Conservation (phyloP, 2,888 invertebrate species). For the Petrolisthes manimaculis region DNA sequence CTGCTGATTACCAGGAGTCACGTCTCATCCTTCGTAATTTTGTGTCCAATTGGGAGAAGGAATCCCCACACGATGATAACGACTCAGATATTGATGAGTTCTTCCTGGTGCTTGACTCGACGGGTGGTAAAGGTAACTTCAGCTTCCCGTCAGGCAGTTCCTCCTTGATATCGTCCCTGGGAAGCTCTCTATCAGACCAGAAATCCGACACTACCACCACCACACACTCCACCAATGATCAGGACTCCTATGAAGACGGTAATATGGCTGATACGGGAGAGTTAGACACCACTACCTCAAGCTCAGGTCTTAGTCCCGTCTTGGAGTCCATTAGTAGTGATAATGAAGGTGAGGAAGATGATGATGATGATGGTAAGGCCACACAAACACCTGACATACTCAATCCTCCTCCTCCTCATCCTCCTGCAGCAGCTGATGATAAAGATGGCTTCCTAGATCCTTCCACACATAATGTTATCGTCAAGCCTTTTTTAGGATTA, state of each 20-base stretch:
- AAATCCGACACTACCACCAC: constrained; percentile 26
- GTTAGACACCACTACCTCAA: constrained; percentile 49
- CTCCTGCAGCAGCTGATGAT: no score
- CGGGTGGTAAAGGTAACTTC: constrained; percentile 49
- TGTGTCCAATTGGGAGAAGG: constrained; percentile 54
- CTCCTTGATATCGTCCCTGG: constrained; percentile 44
- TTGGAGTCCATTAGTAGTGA: constrained; percentile 39
- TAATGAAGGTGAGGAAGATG: no score
- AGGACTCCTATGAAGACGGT: constrained; percentile 49
- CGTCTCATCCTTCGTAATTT: constrained; percentile 61
- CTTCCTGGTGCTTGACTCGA: constrained; percentile 63
- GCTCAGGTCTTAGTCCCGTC: constrained; percentile 47
- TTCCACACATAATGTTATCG: constrained; percentile 39
- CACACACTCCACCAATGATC: constrained; percentile 30
- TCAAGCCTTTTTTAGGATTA: constrained; percentile 66
- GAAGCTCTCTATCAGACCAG: constrained; percentile 42
- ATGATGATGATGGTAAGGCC: no score
- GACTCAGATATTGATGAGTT: constrained; percentile 64
- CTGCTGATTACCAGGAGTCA: constrained; percentile 65
- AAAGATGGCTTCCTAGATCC: constrained; percentile 51
- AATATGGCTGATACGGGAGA: constrained; percentile 50
- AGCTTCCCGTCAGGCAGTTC: constrained; percentile 53
- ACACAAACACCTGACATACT: constrained; percentile 36
- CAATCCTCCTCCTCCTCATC: constrained; percentile 24
- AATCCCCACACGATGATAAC: constrained; percentile 47